Evolutionary conservation across 1,140 invertebrate genomes (phyloP), one percentile per base, ranked within the genome.

Genomic region (Neodiprion virginianus): DNA sequence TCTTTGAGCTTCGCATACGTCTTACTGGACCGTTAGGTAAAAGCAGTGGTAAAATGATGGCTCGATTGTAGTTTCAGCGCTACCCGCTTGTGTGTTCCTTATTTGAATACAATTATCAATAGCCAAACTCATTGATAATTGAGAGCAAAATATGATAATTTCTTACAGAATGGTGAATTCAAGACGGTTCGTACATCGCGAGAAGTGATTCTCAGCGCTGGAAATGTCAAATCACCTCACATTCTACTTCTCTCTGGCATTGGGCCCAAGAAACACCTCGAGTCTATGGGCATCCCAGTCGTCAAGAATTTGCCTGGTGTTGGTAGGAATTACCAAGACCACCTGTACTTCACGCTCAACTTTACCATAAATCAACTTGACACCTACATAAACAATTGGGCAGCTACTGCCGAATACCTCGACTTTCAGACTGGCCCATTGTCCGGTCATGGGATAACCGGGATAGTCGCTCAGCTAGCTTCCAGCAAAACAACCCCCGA

Each of bases 381-480:
- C 0, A 7, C 72, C 8, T 0, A 53, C 1, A 17, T 79, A 48
- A 21, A 81, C 47, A 76, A 78, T 74, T 14, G 49, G 4, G 8
- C 47, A 0, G 78, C 68, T 8, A 75, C 76, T 0, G 28, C 73
- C 7, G 8, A 76, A 1, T 89, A 89, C 69, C 7, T 87, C 0
- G 8, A 11, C 47, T 40, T 93, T 93, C 89, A 91, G 92, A 78
- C 93, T 83, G 94, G 94, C 9, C 89, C 95, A 0, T 92, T 95
- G 92, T 93, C 94, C 10, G 92, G 93, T 7, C 93, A 93, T 8
- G 94, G 93, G 86, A 72, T 92, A 76, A 90, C 90, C 1, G 91
- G 91, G 82, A 88, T 93, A 0, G 92, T 91, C 0, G 92, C 89
- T 0, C 89, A 92, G 61, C 79, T 92, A 4, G 89, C 91, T 61